phyloP scores from a whole-genome alignment of 2,113 vertebrate genomes.

The Pteropus alecto region DNA sequence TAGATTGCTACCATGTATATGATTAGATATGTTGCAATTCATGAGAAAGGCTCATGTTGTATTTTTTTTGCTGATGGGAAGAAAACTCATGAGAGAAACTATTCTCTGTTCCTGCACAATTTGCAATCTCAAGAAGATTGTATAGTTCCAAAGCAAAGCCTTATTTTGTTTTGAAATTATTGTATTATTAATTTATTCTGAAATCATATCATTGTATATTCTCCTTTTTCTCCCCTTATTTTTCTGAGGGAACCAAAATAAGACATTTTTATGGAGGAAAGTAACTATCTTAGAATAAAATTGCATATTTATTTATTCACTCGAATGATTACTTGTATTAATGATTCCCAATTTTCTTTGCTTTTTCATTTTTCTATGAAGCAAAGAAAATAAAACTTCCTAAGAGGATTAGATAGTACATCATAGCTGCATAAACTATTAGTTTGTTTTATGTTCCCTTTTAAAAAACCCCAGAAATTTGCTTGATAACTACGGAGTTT shows the following conservation, averaged over 20 bases:
- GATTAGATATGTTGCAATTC: background rate
- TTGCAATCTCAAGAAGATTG: constrained; percentile 25
- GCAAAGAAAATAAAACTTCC: constrained; percentile 38
- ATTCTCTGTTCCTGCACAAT: background rate
- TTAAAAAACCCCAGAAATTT: background rate
- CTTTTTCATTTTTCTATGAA: background rate
- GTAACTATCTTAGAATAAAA: constrained; percentile 21
- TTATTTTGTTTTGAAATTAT: constrained; percentile 41
- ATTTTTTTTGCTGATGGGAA: constrained; percentile 31
- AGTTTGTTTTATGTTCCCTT: background rate
- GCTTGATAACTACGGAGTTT: background rate
- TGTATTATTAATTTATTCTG: constrained; percentile 27
- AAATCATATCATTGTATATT: background rate
- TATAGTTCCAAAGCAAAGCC: background rate
- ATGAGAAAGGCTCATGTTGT: background rate
- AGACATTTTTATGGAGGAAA: constrained; percentile 7
- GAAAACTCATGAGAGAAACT: constrained; percentile 9
- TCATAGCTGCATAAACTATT: background rate
- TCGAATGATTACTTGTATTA: constrained; percentile 6
- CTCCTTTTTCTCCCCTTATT: background rate
- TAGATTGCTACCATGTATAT: background rate
- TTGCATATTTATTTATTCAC: constrained; percentile 24
- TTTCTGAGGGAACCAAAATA: background rate
- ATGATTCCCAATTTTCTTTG: background rate
- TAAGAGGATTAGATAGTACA: background rate